Evolutionary conservation across 2,888 invertebrate species (phyloP).

Genomic region (Cataglyphis altisquamis): DNA sequence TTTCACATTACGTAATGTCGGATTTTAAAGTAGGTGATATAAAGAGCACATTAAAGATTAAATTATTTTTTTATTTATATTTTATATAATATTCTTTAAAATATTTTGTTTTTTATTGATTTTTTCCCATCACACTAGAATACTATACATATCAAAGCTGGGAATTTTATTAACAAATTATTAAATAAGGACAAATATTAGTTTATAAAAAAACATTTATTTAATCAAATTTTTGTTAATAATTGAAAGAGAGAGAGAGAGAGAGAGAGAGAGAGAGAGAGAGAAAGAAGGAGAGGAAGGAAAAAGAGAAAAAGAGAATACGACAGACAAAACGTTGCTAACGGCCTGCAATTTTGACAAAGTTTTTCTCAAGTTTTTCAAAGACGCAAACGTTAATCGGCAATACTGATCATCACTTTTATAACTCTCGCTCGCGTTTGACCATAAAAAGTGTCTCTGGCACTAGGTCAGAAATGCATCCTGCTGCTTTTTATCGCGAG

Average conservation of each 20-base stretch:
- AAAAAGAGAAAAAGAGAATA: no score
- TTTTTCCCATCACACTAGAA: no score
- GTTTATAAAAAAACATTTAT: not conserved
- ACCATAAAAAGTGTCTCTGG: conserved; percentile 69
- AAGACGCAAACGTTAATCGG: conserved; percentile 36
- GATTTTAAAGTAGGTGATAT: no score
- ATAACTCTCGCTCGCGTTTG: conserved; percentile 10
- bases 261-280: not conserved
- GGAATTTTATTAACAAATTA: no score
- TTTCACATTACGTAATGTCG: no score
- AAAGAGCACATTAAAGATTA: no score
- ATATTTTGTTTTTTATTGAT: no score
- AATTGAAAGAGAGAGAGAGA: not conserved
- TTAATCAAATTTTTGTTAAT: not conserved
- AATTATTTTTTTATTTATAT: no score
- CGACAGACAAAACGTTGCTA: no score
- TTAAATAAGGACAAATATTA: not conserved
- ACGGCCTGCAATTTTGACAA: not conserved
- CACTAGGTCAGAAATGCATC: conserved; percentile 72
- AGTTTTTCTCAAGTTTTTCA: conserved; percentile 35
- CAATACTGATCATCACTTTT: conserved; percentile 30
- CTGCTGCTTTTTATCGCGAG: conserved; percentile 65
- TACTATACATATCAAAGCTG: no score
- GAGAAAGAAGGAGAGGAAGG: no score
- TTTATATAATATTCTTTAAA: no score